Conservation (phyloP, 2,888 invertebrate genomes). For the Congeria kusceri region DNA sequence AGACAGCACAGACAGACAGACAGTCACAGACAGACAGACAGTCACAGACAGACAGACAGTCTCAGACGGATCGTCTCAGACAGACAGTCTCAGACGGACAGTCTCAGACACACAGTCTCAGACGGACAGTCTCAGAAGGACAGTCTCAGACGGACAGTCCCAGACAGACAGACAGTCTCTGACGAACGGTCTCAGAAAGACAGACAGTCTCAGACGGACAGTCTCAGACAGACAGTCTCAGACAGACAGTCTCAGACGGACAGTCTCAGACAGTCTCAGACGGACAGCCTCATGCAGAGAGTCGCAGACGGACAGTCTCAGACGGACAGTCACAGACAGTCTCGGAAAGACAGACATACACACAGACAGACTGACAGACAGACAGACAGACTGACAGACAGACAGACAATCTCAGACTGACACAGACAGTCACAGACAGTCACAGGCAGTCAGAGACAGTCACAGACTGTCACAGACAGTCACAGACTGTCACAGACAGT, state of each 20-base stretch:
- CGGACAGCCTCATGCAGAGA: conserved; percentile 12
- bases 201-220: conserved; percentile 25
- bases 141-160: too few species aligned
- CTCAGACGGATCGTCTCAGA: too few species aligned
- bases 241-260: conserved; percentile 17
- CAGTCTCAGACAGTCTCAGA: conserved; percentile 11
- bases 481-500: conserved; percentile 5
- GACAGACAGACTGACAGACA: too few species aligned
- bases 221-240: conserved; percentile 14
- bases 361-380: too few species aligned
- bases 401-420: conserved; percentile 14
- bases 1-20: conserved; percentile 27
- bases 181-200: too few species aligned
- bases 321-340: too few species aligned
- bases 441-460: too few species aligned
- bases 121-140: conserved; percentile 21
- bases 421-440: conserved; percentile 20
- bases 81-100: too few species aligned
- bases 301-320: conserved; percentile 11
- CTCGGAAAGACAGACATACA: too few species aligned
- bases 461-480: conserved; percentile 15
- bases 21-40: conserved; percentile 23
- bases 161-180: too few species aligned
- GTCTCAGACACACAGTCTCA: conserved; percentile 8
- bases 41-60: conserved; percentile 19